Percentiles rank a stretch among this genome's conserved stretches.
phyloP scores from a whole-genome alignment of 2,888 invertebrate genomes.

The Dynastes hyllus region DNA sequence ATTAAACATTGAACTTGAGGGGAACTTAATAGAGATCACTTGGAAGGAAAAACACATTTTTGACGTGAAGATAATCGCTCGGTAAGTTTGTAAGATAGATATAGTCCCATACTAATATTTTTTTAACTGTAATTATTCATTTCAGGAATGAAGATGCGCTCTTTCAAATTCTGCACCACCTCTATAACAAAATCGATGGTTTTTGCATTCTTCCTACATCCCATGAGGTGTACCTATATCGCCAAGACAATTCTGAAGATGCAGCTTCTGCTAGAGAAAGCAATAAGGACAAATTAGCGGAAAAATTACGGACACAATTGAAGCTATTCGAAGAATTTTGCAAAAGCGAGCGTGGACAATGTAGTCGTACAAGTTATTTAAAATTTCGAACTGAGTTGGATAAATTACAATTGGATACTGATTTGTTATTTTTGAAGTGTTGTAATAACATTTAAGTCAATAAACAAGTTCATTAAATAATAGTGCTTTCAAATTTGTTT shows the following conservation, averaged over 20 bases:
- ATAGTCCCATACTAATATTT: neutral
- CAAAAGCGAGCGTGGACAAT: conserved; percentile 29
- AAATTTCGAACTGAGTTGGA: conserved; percentile 57
- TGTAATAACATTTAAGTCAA: conserved; percentile 12
- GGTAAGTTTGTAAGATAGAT: neutral
- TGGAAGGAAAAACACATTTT: conserved; percentile 7
- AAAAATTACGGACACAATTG: conserved; percentile 58
- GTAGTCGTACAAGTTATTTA: conserved; percentile 49
- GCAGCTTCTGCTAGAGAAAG: too few relatives aligned
- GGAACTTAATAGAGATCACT: conserved; percentile 57
- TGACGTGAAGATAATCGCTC: neutral
- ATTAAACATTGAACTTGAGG: conserved; percentile 59
- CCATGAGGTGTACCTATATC: conserved; percentile 50
- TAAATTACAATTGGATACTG: conserved; percentile 59
- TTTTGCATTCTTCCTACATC: conserved; percentile 60
- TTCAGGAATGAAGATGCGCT: conserved; percentile 70
- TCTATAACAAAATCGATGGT: conserved; percentile 69
- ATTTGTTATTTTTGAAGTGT: conserved; percentile 51
- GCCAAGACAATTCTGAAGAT: neutral
- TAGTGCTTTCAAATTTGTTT: too few relatives aligned
- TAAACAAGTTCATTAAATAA: too few relatives aligned
- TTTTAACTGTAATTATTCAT: conserved; percentile 54
- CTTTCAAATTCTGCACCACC: conserved; percentile 69
- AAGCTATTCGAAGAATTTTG: conserved; percentile 54
- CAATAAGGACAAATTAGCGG: conserved; percentile 54